These are phyloP conservation scores for Volucella inanis DNA, from an alignment of 2,888 invertebrate species.

Conservation along the genomic window DNA sequence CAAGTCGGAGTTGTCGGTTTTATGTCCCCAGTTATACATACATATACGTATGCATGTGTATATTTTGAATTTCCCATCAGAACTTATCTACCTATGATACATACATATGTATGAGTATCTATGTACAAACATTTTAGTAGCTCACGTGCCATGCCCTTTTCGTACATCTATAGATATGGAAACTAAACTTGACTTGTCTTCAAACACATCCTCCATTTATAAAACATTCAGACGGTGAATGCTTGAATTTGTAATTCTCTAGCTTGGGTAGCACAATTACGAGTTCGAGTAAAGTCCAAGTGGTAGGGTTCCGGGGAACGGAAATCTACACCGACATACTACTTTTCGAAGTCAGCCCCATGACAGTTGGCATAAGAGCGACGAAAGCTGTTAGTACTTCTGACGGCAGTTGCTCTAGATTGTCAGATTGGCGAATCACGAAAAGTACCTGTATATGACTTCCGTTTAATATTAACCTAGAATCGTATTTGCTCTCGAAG, in stretches of 20 bases:
- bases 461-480: conserved; percentile 42
- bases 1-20: not conserved
- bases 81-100: not conserved
- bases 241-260: conserved; percentile 66
- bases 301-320: not conserved
- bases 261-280: conserved; percentile 66
- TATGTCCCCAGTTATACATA: conserved; percentile 24
- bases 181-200: conserved; percentile 59
- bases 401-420: not conserved
- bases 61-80: no score
- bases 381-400: not conserved
- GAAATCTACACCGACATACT: no score
- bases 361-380: conserved; percentile 1
- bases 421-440: conserved; percentile 18
- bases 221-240: conserved; percentile 53
- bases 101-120: not conserved
- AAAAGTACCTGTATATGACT: conserved; percentile 6
- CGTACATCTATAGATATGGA: conserved; percentile 22
- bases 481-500: not conserved
- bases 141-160: conserved; percentile 45
- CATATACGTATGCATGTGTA: not conserved
- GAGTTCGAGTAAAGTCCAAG: conserved; percentile 26
- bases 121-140: not conserved
- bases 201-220: conserved; percentile 46
- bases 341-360: no score